Conservation (phyloP, 2,113 vertebrate genomes). For the Gallinago jamesoni region DNA sequence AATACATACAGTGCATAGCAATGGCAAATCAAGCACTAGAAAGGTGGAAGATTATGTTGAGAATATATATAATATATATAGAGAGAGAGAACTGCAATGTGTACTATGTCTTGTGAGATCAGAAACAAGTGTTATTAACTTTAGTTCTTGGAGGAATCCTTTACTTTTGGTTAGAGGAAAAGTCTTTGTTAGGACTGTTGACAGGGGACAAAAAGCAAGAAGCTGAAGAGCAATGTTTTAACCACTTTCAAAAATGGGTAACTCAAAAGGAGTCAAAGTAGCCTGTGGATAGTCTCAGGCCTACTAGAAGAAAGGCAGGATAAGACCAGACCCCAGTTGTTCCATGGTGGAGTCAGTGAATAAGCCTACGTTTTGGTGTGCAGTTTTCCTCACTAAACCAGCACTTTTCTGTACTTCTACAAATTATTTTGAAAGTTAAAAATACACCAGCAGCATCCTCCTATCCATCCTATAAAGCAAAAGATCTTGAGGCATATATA, state of each 20-base stretch:
- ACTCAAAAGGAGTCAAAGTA: fast-evolving
- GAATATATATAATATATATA: too few relatives aligned
- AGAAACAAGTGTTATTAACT: neutral
- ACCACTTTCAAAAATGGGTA: neutral
- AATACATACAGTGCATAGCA: neutral
- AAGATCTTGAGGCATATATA: neutral
- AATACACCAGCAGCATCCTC: neutral
- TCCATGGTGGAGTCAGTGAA: neutral
- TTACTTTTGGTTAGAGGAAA: neutral
- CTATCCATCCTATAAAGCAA: neutral
- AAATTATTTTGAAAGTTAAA: neutral
- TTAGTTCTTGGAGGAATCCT: neutral
- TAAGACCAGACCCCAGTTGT: neutral
- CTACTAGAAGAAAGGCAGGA: neutral
- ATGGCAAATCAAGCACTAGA: neutral
- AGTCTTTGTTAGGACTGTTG: neutral
- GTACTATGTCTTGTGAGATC: neutral
- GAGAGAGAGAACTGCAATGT: neutral
- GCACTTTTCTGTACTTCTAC: neutral
- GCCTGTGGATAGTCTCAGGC: neutral
- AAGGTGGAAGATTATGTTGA: neutral
- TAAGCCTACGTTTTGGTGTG: neutral
- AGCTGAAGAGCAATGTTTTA: neutral
- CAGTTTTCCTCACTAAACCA: neutral
- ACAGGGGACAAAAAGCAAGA: neutral